phyloP scores from a whole-genome alignment of 1,140 invertebrate species.

The Calephelis virginiensis region DNA sequence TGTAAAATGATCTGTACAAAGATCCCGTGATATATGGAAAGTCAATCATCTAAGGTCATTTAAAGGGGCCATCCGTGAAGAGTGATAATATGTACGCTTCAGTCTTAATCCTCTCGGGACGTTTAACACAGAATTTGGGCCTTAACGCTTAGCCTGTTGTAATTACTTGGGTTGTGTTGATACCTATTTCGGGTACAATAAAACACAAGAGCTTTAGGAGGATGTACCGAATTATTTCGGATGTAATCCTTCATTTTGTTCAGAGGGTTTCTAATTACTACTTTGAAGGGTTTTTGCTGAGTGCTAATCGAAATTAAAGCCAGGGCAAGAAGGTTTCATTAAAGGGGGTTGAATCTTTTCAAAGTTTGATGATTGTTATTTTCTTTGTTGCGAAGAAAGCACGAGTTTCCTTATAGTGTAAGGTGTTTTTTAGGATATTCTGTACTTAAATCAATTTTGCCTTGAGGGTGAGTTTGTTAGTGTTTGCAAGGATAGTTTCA shows the following conservation, averaged over 20 bases:
- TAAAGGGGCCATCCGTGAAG: slow-evolving; percentile 49
- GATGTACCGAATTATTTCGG: slow-evolving; percentile 40
- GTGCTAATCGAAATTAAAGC: slow-evolving; percentile 13
- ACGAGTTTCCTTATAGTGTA: too few species aligned
- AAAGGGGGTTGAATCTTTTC: background rate
- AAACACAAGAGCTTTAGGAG: slow-evolving; percentile 45
- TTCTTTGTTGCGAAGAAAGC: too few species aligned
- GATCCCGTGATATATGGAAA: slow-evolving; percentile 23
- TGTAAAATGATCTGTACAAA: slow-evolving; percentile 38
- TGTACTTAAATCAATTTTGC: too few species aligned
- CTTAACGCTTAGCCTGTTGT: slow-evolving; percentile 64
- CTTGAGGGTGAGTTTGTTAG: too few species aligned
- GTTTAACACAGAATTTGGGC: slow-evolving; percentile 67
- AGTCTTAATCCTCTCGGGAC: slow-evolving; percentile 53
- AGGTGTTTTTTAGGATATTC: too few species aligned
- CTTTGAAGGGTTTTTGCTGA: slow-evolving; percentile 14
- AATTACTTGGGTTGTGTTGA: slow-evolving; percentile 64
- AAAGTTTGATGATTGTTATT: background rate
- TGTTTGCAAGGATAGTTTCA: too few species aligned
- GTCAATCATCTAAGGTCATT: slow-evolving; percentile 28
- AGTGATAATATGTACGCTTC: slow-evolving; percentile 60
- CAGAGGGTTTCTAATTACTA: slow-evolving; percentile 21
- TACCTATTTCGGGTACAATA: slow-evolving; percentile 44
- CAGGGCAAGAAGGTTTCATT: background rate
- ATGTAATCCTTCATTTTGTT: slow-evolving; percentile 36